Percentiles rank a stretch among this genome's conserved stretches.
Evolutionary conservation across 1,140 invertebrate genomes (phyloP).

Genomic region (Chionoecetes opilio): DNA sequence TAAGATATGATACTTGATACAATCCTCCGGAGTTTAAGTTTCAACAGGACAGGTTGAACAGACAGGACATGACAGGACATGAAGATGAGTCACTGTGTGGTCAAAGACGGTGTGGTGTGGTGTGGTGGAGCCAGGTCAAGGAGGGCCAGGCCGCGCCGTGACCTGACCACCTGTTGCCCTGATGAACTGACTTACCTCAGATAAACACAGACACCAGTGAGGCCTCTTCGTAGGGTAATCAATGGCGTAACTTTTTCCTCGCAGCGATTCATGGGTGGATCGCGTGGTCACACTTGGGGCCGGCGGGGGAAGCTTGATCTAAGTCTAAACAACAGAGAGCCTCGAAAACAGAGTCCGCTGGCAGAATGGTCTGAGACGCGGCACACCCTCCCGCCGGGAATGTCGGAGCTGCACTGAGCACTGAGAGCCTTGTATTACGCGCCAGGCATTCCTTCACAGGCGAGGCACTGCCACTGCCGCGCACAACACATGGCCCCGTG

Average conservation of each 20-base stretch:
- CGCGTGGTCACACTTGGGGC: background rate
- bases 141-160: background rate
- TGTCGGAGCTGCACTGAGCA: constrained; percentile 13
- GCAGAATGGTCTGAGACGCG: background rate
- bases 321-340: background rate
- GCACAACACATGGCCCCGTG: background rate
- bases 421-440: background rate
- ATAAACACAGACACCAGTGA: background rate
- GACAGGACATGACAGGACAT: too few species aligned
- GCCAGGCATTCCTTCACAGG: constrained; percentile 14
- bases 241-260: background rate
- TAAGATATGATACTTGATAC: background rate
- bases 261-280: background rate
- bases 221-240: background rate
- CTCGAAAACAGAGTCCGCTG: background rate
- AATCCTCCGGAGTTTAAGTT: too few species aligned
- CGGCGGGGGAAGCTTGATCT: background rate
- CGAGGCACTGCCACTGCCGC: constrained; percentile 2
- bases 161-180: background rate
- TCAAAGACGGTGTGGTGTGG: background rate
- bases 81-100: background rate
- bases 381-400: background rate
- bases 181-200: background rate
- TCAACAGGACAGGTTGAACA: too few species aligned
- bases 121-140: background rate